These are phyloP conservation scores for Psilopogon haemacephalus DNA, from an alignment of 2,113 vertebrate genomes.

Conservation along the genomic window DNA sequence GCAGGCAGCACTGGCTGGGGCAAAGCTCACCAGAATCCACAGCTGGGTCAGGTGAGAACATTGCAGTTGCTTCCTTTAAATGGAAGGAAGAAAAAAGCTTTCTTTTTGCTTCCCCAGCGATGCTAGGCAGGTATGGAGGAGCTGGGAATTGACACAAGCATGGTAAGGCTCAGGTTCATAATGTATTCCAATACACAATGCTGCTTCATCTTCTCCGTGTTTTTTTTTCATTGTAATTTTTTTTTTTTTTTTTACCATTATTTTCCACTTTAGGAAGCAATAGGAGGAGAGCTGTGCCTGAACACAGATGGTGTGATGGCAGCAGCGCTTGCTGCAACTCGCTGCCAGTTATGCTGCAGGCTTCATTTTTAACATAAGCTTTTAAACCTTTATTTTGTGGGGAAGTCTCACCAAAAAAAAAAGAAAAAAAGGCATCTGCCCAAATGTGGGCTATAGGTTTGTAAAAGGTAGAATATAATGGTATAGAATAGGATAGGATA, in stretches of 20 bases:
- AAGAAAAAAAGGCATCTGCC: constrained; percentile 61
- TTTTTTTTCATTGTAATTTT: too few species aligned
- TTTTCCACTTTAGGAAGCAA: constrained; percentile 62
- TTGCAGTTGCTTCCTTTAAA: background rate
- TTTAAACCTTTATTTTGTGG: constrained; percentile 60
- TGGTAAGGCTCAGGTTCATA: background rate
- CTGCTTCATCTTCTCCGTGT: constrained; percentile 32
- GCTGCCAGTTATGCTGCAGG: constrained; percentile 57
- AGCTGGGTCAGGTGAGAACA: constrained; percentile 14
- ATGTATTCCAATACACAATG: constrained; percentile 11
- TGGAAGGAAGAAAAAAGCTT: background rate
- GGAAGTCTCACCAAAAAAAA: constrained; percentile 15
- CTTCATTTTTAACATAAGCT: constrained; percentile 68
- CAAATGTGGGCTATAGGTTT: constrained; percentile 27
- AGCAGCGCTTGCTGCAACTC: constrained; percentile 60
- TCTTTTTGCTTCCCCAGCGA: background rate
- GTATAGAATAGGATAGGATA: too few species aligned
- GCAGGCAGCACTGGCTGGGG: background rate
- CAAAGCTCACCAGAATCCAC: constrained; percentile 1
- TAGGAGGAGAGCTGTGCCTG: constrained; percentile 46
- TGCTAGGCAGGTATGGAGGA: background rate
- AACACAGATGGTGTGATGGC: constrained; percentile 67
- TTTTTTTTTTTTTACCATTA: constrained; percentile 63
- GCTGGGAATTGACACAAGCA: background rate
- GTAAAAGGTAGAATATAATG: too few species aligned